These are phyloP conservation scores for Drosophila histrio DNA, from an alignment of 2,888 invertebrate genomes.

Conservation along the genomic window DNA sequence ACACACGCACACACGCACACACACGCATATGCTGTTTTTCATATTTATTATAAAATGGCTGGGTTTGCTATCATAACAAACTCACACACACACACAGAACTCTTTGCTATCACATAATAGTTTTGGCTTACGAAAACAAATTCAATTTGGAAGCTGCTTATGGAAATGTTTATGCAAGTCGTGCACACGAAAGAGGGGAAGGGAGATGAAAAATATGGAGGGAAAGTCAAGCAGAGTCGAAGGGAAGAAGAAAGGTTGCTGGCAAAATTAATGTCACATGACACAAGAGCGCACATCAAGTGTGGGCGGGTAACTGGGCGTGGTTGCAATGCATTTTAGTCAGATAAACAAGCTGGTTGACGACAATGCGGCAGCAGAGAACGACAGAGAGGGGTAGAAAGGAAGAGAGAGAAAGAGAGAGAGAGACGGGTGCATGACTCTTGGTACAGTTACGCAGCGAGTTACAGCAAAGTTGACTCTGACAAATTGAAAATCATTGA, in stretches of 20 bases:
- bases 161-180: conserved; percentile 78
- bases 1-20: neutral
- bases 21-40: conserved; percentile 1
- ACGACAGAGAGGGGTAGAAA: too few species aligned
- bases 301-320: conserved; percentile 29
- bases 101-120: conserved; percentile 68
- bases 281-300: conserved; percentile 17
- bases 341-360: conserved; percentile 61
- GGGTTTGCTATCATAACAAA: conserved; percentile 11
- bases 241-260: neutral
- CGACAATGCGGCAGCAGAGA: conserved; percentile 3
- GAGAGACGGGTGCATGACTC: conserved; percentile 44
- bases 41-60: conserved; percentile 32
- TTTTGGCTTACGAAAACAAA: conserved; percentile 79
- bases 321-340: conserved; percentile 59
- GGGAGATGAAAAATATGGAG: neutral
- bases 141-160: conserved; percentile 77
- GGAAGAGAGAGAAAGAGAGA: neutral
- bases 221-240: neutral
- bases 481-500: conserved; percentile 78
- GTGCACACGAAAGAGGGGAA: conserved; percentile 37
- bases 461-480: conserved; percentile 60
- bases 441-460: conserved; percentile 59
- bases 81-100: conserved; percentile 22
- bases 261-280: conserved; percentile 72